Base-by-base conservation (phyloP, 2,113 vertebrate genomes). In the Pholis gunnellus region DNA sequence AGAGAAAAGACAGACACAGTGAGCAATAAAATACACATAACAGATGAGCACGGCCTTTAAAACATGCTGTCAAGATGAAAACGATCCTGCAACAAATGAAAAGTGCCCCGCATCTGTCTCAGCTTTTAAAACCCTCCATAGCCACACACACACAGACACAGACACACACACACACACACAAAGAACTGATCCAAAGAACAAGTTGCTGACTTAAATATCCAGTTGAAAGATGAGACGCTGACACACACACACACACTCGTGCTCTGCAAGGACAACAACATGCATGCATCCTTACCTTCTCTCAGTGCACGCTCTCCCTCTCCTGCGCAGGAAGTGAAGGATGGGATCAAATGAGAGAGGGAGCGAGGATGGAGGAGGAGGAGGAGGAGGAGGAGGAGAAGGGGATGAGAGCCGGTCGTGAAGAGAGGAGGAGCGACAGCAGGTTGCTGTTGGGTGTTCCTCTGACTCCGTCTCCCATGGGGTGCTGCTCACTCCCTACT, bases 391-490 rank as follows among this genome's bases (percentile, higher is more conserved):
- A 76, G 74, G 72, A 75, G 66, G 59, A 71, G 72, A 60, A 71
- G 70, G 74, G 79, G 83, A 79, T 84, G 87, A 88, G 84, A 90
- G 85, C 17, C 8, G 73, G 87, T 60, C 20, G 88, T 17, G 71
- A 87, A 72, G 86, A 84, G 89, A 92, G 91, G 92, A 93, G 93
- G 92, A 92, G 94, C 91, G 68, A 91, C 86, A 84, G 91, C 93
- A 91, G 92, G 91, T 93, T 92, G 91, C 90, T 93, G 87, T 90
- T 46, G 81, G 90, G 81, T 89, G 85, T 88, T 92, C 82, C 83
- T 79, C 86, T 79, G 83, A 81, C 88, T 91, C 81, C 17, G 54
- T 86, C 75, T 89, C 92, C 87, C 87, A 31, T 60, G 85, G 82
- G 91, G 59, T 56, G 72, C 78, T 74, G 70, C 78, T 90, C 68